Base-by-base conservation (phyloP, 2,113 vertebrate genomes). In the Channa argus region DNA sequence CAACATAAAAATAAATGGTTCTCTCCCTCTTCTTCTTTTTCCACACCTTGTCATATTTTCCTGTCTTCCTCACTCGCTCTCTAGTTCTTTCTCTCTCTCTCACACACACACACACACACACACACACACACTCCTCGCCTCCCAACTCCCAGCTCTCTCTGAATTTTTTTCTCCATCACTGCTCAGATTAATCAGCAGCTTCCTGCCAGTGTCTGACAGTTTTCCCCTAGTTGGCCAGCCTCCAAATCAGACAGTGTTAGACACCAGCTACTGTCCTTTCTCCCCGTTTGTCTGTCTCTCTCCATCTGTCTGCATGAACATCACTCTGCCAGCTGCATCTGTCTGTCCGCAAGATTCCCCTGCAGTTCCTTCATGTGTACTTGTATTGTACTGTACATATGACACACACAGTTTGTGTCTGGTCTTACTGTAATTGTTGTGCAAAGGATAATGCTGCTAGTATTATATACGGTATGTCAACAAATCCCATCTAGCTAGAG, bases 171-270 rank as follows among this genome's bases (percentile, higher is more conserved):
- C 82, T 84, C 84, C 77, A 79, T 85, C 79, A 56, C 77, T 79
- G 76, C 82, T 85, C 88, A 74, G 86, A 83, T 83, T 86, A 85
- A 85, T 86, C 82, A 85, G 84, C 72, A 79, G 84, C 79, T 83
- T 84, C 71, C 82, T 86, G 74, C 64, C 63, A 76, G 76, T 52
- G 74, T 83, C 82, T 86, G 86, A 83, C 86, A 83, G 84, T 63
- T 86, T 80, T 59, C 63, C 47, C 63, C 71, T 46, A 76, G 79
- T 82, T 90, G 79, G 64, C 46, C 8, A 11, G 50, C 37, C 41
- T 88, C 82, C 81, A 86, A 60, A 78, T 86, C 84, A 80, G 76
- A 63, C 52, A 37, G 67, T 70, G 76, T 79, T 63, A 60, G 68
- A 82, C 80, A 68, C 46, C 49, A 46, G 60, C 72, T 75, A 71